These are phyloP conservation scores for Scaptomyza montana DNA, from an alignment of 1,140 invertebrate genomes.

Conservation along the genomic window DNA sequence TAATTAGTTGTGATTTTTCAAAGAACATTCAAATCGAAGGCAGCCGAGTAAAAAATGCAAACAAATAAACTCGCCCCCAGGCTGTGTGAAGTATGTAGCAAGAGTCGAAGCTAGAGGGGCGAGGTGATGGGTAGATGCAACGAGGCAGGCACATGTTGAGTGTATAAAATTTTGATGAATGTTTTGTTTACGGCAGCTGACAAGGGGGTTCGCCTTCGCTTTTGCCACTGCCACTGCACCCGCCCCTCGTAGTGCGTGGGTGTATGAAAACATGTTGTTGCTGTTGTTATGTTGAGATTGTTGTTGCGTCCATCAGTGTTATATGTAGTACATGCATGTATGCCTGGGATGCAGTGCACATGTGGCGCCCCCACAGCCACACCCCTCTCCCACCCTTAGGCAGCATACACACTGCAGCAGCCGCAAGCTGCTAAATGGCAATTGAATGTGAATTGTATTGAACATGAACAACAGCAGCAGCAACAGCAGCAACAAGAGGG, in stretches of 20 bases:
- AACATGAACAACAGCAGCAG: slow-evolving; percentile 25
- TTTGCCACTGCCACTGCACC: not conserved
- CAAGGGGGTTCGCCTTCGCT: slow-evolving; percentile 59
- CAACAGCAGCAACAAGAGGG: not conserved
- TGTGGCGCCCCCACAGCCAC: slow-evolving; percentile 32
- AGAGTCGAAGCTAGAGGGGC: not conserved
- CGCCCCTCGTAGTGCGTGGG: not conserved
- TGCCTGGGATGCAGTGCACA: slow-evolving; percentile 59
- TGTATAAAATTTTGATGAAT: slow-evolving; percentile 82
- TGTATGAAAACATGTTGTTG: slow-evolving; percentile 36
- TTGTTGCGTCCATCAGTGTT: slow-evolving; percentile 19
- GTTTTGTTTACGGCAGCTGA: slow-evolving; percentile 70
- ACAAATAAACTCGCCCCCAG: slow-evolving; percentile 55
- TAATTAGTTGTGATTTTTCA: slow-evolving; percentile 83
- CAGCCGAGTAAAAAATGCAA: slow-evolving; percentile 51
- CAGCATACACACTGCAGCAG: slow-evolving; percentile 2
- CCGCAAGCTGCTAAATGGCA: slow-evolving; percentile 68
- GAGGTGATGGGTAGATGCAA: slow-evolving; percentile 18
- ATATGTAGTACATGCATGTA: slow-evolving; percentile 29
- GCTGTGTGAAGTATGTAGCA: slow-evolving; percentile 13
- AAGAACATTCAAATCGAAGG: slow-evolving; percentile 77
- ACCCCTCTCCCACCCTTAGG: not conserved
- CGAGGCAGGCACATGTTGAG: slow-evolving; percentile 73
- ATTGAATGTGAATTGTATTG: slow-evolving; percentile 79
- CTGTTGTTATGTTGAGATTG: too few species aligned